Base-by-base conservation (phyloP, 2,888 invertebrate species). In the Heterodera filipjevi region DNA sequence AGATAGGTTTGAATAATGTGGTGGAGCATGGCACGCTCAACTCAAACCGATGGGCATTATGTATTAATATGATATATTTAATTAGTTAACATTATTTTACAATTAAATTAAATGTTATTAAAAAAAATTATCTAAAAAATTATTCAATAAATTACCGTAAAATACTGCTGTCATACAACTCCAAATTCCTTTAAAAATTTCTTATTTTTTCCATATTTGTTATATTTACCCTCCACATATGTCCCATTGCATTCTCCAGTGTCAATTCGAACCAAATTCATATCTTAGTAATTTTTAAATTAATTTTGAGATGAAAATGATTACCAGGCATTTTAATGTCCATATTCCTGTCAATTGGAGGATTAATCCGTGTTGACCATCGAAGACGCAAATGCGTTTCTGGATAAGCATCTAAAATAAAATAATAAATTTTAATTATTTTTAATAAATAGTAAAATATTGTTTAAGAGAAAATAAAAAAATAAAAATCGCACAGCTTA, bases 1-100 rank as follows among this genome's bases (percentile, higher is more conserved):
- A 92, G 88, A 87, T 92, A 92, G 79, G 91, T 91, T 86, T 92
- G 92, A 49, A 92, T 91, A 81, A 92, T 87, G 84, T 92, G 92
- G 85, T 91, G 92, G 79, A 92, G 92, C 81, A 84, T 82, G 59
- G 82, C 84, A 27, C 84, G 77, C 59, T 84, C 77, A 19, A 84
- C 82, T 75, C 3, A 35, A 53, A 92, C 89, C 35, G 33, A 68
- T 22, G 2, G 27, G 39, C 44, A n/a, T n/a, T n/a, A n/a, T n/a
- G n/a, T n/a, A n/a, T n/a, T n/a, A n/a, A n/a, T n/a, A n/a, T n/a
- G n/a, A n/a, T n/a, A n/a, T n/a, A n/a, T n/a, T n/a, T n/a, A n/a
- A n/a, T n/a, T n/a, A n/a, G n/a, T n/a, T n/a, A n/a, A n/a, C n/a
- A n/a, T n/a, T n/a, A n/a, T n/a, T n/a, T n/a, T n/a, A 12, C 14